Evolutionary conservation across 2,888 invertebrate genomes (phyloP).

Genomic region (Caenorhabditis wallacei): DNA sequence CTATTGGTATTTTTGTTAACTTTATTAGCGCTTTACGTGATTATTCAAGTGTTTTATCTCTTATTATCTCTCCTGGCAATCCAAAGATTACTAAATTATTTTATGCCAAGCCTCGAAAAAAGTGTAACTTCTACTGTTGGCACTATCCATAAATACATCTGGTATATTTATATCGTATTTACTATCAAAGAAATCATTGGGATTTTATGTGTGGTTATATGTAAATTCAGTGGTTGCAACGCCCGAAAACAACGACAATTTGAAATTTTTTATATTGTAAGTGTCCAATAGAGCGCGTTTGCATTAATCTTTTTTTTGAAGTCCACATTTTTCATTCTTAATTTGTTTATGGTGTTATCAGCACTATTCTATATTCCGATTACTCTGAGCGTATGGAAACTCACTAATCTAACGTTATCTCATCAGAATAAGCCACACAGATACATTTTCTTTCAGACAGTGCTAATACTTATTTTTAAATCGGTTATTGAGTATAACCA

Average conservation of each 20-base stretch:
- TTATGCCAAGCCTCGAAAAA: background rate
- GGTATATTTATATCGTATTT: slow-evolving; percentile 8
- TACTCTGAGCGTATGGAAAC: slow-evolving; percentile 16
- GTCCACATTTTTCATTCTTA: slow-evolving; percentile 3
- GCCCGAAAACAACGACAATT: background rate
- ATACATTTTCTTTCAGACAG: slow-evolving; percentile 19
- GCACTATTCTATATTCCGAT: slow-evolving; percentile 22
- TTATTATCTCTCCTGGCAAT: background rate
- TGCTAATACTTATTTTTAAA: slow-evolving; percentile 8
- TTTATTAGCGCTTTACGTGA: background rate
- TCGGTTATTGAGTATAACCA: too few relatives aligned
- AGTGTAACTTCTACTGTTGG: too few relatives aligned
- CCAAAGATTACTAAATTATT: background rate
- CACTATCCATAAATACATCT: background rate
- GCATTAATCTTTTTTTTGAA: background rate
- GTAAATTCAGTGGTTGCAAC: background rate
- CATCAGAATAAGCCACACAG: slow-evolving; percentile 10
- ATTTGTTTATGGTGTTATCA: background rate
- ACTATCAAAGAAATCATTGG: slow-evolving; percentile 9
- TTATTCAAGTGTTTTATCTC: slow-evolving; percentile 7
- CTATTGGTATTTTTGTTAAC: background rate
- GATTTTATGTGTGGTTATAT: background rate
- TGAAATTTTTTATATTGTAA: slow-evolving; percentile 3
- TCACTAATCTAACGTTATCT: background rate
- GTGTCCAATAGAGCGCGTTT: background rate